Evolutionary conservation across 2,888 invertebrate genomes (phyloP).

Genomic region (Trichogramma dendrolimi): DNA sequence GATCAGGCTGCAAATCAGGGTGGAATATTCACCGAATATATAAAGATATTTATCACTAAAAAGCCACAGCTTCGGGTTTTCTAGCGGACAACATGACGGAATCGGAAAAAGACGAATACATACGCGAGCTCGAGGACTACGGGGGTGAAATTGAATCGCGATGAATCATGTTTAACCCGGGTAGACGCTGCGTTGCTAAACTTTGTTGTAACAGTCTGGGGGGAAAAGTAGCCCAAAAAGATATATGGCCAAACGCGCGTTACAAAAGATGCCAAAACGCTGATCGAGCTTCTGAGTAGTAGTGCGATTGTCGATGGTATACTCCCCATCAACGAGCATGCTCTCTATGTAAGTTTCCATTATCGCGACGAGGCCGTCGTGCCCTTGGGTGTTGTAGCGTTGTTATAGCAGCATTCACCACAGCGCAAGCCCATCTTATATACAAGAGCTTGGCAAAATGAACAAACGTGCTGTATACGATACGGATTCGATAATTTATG

Average conservation of each 20-base stretch:
- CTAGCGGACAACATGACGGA: conserved; percentile 12
- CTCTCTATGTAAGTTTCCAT: background rate
- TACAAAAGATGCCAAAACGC: background rate
- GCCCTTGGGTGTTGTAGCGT: conserved; percentile 1
- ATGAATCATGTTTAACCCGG: conserved; percentile 13
- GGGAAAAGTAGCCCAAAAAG: conserved; percentile 21
- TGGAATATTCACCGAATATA: conserved; percentile 20
- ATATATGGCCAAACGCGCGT: conserved; percentile 4
- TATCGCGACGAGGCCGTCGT: conserved; percentile 7
- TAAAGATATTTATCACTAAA: conserved; percentile 23
- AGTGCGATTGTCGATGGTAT: background rate
- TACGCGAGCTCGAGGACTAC: background rate
- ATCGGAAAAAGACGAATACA: conserved; percentile 12
- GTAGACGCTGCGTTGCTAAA: conserved; percentile 12
- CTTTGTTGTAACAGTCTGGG: conserved; percentile 14
- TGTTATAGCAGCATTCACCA: conserved; percentile 15
- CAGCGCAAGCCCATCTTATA: conserved; percentile 31
- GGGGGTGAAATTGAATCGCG: background rate
- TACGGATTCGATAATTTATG: conserved; percentile 17
- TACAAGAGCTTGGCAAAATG: conserved; percentile 40
- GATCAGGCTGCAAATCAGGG: conserved; percentile 27
- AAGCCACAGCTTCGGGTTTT: conserved; percentile 22
- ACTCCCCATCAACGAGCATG: background rate
- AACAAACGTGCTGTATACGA: conserved; percentile 26
- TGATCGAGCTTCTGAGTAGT: conserved; percentile 3